Evolutionary conservation across 2,797 vertebrate species (phyloP).

Genomic region (Botia almorhae): DNA sequence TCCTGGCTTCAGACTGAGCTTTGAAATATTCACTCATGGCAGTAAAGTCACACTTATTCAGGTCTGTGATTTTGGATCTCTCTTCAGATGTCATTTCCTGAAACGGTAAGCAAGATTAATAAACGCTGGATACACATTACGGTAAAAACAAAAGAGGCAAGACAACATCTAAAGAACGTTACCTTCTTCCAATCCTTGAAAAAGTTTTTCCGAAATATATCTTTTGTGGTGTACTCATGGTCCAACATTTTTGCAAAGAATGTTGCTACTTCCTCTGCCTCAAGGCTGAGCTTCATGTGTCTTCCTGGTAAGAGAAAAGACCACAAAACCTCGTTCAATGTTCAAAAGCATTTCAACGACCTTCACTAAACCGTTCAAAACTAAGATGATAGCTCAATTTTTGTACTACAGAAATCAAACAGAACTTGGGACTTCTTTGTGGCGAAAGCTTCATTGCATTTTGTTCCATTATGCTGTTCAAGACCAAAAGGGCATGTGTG

Average conservation of each 20-base stretch:
- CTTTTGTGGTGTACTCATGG: constrained; percentile 98
- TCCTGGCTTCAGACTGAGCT: constrained; percentile 93
- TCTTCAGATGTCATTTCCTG: constrained; percentile 98
- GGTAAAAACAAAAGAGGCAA: background rate
- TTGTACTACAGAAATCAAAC: background rate
- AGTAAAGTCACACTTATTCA: constrained; percentile 94
- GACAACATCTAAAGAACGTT: background rate
- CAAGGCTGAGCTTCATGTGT: constrained; percentile 89
- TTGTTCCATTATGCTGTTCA: background rate
- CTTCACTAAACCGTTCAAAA: background rate
- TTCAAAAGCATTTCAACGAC: background rate
- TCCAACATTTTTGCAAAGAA: constrained; percentile 99
- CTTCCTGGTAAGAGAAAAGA: constrained; percentile 79
- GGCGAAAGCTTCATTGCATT: background rate
- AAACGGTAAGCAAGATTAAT: background rate
- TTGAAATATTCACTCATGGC: constrained; percentile 96
- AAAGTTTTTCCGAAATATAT: constrained; percentile 98
- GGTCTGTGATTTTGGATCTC: constrained; percentile 85
- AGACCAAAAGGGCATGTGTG: background rate
- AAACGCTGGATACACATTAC: background rate
- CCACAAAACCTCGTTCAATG: background rate
- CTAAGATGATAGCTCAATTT: background rate
- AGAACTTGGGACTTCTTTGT: background rate
- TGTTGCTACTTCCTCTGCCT: constrained; percentile 95
- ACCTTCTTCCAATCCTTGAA: constrained; percentile 99